These are phyloP conservation scores for Ganaspis sp. DNA, from an alignment of 1,140 invertebrate species.

Conservation along the genomic window DNA sequence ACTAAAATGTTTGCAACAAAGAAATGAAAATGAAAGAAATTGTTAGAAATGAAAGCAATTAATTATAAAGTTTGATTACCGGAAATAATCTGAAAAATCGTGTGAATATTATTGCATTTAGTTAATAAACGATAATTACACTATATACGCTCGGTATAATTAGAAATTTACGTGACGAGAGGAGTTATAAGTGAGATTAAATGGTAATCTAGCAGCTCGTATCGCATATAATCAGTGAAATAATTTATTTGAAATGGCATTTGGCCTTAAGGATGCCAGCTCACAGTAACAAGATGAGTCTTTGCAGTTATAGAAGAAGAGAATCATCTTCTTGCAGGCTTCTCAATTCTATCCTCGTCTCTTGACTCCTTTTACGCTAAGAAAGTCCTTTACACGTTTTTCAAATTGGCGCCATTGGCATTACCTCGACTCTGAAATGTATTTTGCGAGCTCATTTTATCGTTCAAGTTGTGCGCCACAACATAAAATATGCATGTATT, in stretches of 20 bases:
- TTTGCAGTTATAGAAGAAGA: neutral
- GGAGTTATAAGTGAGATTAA: neutral
- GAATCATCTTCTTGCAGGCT: neutral
- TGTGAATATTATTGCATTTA: no score
- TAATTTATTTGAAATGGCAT: neutral
- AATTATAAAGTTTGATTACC: no score
- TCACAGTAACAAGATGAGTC: neutral
- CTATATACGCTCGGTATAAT: neutral
- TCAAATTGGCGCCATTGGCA: conserved; percentile 15
- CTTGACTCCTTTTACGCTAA: neutral
- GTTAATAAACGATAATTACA: no score
- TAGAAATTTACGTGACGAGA: conserved; percentile 1
- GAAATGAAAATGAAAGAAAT: no score
- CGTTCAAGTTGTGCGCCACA: neutral
- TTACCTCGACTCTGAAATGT: neutral
- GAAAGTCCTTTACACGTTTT: neutral
- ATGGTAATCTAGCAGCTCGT: neutral
- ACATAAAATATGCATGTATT: neutral
- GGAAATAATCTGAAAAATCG: no score
- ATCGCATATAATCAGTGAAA: conserved; percentile 8
- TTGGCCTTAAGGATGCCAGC: neutral
- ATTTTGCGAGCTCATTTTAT: conserved; percentile 2
- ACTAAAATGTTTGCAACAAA: no score
- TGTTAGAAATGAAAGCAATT: no score
- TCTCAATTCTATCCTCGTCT: neutral